phyloP scores from a whole-genome alignment of 1,140 invertebrate genomes.

The Trichonephila clavata region DNA sequence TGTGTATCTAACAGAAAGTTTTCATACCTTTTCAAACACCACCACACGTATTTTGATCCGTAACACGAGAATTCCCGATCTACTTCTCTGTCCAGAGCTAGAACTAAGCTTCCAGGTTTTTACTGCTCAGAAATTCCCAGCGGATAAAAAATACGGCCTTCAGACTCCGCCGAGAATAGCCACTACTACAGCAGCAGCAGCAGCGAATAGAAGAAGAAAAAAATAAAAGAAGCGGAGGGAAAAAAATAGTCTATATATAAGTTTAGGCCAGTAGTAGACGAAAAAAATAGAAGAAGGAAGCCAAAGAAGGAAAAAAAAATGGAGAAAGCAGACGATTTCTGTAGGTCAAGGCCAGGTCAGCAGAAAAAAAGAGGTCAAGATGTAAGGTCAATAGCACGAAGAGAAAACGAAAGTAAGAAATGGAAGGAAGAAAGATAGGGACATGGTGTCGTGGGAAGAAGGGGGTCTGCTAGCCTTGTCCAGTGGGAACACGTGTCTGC shows the following conservation, averaged over 20 bases:
- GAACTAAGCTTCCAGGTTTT: slow-evolving; percentile 68
- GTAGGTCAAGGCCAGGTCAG: slow-evolving; percentile 70
- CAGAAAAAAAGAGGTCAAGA: slow-evolving; percentile 62
- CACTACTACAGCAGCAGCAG: slow-evolving; percentile 37
- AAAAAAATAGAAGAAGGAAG: slow-evolving; percentile 61
- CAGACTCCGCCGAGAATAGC: slow-evolving; percentile 72
- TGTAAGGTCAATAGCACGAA: slow-evolving; percentile 72
- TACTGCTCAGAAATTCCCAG: slow-evolving; percentile 66
- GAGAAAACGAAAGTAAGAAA: slow-evolving; percentile 74
- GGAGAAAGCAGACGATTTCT: slow-evolving; percentile 61
- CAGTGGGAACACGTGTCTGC: slow-evolving; percentile 67
- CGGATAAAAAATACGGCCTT: slow-evolving; percentile 66
- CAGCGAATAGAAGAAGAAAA: slow-evolving; percentile 41
- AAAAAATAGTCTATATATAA: slow-evolving; percentile 75
- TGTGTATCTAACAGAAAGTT: background rate
- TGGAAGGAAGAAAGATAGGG: slow-evolving; percentile 69
- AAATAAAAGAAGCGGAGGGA: background rate
- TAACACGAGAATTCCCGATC: background rate
- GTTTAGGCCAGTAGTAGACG: slow-evolving; percentile 74
- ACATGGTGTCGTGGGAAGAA: slow-evolving; percentile 67
- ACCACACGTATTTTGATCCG: background rate
- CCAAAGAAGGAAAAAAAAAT: slow-evolving; percentile 52
- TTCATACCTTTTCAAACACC: background rate
- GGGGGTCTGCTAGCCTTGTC: slow-evolving; percentile 53
- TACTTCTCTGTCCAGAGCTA: slow-evolving; percentile 8